phyloP scores from a whole-genome alignment of 2,797 vertebrate genomes.

The Hephaestus fuliginosus region DNA sequence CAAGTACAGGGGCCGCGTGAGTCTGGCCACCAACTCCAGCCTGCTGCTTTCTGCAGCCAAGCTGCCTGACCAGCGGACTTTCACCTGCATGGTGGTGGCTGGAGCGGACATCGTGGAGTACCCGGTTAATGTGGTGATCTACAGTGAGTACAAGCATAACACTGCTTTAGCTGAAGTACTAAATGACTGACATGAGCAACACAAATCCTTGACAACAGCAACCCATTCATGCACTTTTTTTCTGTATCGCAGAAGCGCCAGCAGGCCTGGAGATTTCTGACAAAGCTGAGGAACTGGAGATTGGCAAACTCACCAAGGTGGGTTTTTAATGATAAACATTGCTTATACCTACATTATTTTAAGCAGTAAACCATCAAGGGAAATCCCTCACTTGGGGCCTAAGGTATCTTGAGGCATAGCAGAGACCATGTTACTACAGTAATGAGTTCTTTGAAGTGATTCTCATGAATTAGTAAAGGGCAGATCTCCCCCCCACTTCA shows the following conservation, averaged over 20 bases:
- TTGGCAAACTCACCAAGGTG: conserved; percentile 92
- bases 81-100: conserved; percentile 92
- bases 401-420: conserved; percentile 63
- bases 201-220: conserved; percentile 8
- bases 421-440: conserved; percentile 66
- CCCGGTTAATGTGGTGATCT: conserved; percentile 88
- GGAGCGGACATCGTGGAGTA: conserved; percentile 86
- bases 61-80: conserved; percentile 86
- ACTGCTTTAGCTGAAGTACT: background rate
- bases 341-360: conserved; percentile 70
- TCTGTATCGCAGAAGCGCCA: conserved; percentile 87
- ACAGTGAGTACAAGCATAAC: conserved; percentile 90
- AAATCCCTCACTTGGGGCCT: conserved; percentile 51
- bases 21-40: conserved; percentile 70
- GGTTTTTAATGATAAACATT: conserved; percentile 74
- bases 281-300: conserved; percentile 89
- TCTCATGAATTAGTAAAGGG: conserved; percentile 82
- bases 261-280: conserved; percentile 88
- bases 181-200: conserved; percentile 22
- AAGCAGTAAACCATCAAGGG: conserved; percentile 60
- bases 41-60: conserved; percentile 73
- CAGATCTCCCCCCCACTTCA: conserved; percentile 61
- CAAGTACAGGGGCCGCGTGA: conserved; percentile 78
- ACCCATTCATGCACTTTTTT: conserved; percentile 30
- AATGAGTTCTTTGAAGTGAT: conserved; percentile 83